Conservation (phyloP, 2,113 vertebrate species). For the Tonatia bakeri region DNA sequence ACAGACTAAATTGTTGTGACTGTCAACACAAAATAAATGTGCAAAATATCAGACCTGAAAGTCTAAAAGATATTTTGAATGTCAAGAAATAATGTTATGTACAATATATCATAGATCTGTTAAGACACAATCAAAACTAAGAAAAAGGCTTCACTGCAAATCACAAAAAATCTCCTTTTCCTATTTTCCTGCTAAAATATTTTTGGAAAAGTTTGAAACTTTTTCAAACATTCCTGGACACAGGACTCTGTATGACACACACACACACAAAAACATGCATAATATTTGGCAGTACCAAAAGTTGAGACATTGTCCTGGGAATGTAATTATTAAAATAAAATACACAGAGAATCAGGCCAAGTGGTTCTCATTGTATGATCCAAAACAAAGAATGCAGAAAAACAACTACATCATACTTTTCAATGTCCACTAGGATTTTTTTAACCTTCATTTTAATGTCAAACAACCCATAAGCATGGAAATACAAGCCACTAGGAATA, state of each 20-base stretch:
- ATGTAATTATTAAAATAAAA: neutral
- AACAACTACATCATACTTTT: constrained; percentile 43
- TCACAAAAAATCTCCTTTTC: neutral
- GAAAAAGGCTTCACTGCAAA: neutral
- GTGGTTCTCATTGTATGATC: neutral
- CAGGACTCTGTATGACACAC: constrained; percentile 1
- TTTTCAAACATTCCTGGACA: constrained; percentile 12
- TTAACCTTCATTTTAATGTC: neutral
- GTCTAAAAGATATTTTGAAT: neutral
- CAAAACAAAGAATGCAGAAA: constrained; percentile 44
- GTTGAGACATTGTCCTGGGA: constrained; percentile 15
- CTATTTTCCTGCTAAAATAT: constrained; percentile 9
- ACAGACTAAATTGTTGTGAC: neutral
- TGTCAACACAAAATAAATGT: neutral
- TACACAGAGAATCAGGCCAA: neutral
- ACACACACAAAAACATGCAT: constrained; percentile 4
- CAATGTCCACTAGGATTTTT: neutral
- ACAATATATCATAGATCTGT: neutral
- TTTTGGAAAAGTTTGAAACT: neutral
- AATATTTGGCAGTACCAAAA: constrained; percentile 3
- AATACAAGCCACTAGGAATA: constrained; percentile 17
- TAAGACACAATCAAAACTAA: neutral
- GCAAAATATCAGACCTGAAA: neutral
- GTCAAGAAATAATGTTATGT: neutral
- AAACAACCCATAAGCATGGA: neutral